phyloP scores from a whole-genome alignment of 2,113 vertebrate species.

The Malurus melanocephalus region DNA sequence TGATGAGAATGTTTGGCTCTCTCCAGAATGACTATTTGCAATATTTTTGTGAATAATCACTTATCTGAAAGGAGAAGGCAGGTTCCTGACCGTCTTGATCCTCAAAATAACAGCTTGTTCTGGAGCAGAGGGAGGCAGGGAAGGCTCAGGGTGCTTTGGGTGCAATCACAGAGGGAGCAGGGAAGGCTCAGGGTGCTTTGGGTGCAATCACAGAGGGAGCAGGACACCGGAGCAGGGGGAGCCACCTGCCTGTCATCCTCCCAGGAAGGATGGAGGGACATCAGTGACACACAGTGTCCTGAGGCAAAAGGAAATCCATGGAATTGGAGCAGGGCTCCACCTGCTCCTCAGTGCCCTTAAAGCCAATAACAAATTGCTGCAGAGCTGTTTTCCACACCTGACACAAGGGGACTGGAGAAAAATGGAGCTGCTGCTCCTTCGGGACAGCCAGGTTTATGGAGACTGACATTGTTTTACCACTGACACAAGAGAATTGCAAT shows the following conservation, averaged over 20 bases:
- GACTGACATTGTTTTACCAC: slow-evolving; percentile 21
- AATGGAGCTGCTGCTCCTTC: not conserved
- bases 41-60: not conserved
- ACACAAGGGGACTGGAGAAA: not conserved
- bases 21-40: not conserved
- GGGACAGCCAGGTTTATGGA: not conserved
- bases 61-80: not conserved
- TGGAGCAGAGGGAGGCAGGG: not conserved
- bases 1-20: not conserved
- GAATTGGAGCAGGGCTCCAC: not conserved
- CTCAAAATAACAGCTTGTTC: not conserved
- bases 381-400: not conserved
- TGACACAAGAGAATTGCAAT: slow-evolving; percentile 51
- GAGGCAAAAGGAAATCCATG: not conserved
- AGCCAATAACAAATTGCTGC: not conserved
- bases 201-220: not conserved
- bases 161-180: not conserved
- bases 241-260: not conserved
- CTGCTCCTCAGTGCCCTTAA: not conserved
- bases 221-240: not conserved
- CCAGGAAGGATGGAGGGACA: not conserved
- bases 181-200: not conserved
- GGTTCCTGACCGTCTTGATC: not conserved
- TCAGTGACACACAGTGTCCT: not conserved
- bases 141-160: not conserved